Base-by-base conservation (phyloP, 2,113 vertebrate species). In the Vulpes ferrilata region DNA sequence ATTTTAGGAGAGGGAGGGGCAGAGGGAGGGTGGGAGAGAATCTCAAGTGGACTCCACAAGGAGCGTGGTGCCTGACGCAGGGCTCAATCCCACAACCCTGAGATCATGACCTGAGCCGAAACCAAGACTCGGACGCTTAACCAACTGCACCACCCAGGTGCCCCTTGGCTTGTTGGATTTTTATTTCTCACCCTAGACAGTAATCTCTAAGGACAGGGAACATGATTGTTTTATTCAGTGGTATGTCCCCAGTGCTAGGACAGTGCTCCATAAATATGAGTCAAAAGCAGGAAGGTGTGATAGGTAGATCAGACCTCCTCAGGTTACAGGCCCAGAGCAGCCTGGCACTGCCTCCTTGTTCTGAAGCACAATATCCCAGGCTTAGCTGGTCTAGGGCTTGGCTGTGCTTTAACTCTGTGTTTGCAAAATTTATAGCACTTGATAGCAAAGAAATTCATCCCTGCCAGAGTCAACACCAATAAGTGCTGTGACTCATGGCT, bases 391-490 rank as follows among this genome's bases (percentile, higher is more conserved):
- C 22, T 78, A 80, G 20, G 43, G 35, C 53, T 90, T 74, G 51
- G 27, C 11, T 76, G 48, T 90, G 32, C 32, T 88, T 91, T 93
- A 71, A 83, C 59, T 90, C 23, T 48, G 35, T 94, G 25, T 94
- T 82, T 95, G 71, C 51, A 94, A 82, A 86, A 89, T 88, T 59
- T n/a, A 55, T 71, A 78, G 32, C 19, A 59, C 71, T 86, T 81
- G 27, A 74, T 23, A 76, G 22, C 13, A 60, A 87, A 82, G 27
- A 92, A 76, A 64, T 80, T 87, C 5, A 81, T 53, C 38, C 92
- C 59, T 96, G 85, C 76, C 85, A 93, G 85, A 53, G 51, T 96
- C 89, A 93, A 76, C 59, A 81, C n/a, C 30, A 74, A 78, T 84
- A 88, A 64, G 48, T 59, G 22, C 57, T 90, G 22, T 83, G 69